Base-by-base conservation (phyloP, 2,113 vertebrate species). In the Puffinus mauretanicus region DNA sequence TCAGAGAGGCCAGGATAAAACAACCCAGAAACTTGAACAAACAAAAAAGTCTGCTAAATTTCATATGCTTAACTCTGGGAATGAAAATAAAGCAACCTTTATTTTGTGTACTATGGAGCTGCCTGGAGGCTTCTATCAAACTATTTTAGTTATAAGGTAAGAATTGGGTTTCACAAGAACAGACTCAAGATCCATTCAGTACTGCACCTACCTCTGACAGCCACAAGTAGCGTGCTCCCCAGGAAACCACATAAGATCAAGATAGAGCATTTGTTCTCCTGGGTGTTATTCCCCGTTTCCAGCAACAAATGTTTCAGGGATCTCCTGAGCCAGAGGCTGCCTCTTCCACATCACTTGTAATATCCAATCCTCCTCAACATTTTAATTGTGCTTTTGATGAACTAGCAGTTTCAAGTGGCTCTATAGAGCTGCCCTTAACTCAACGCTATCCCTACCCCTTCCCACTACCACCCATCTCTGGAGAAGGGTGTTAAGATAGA, bases 41-140 rank as follows among this genome's bases (percentile, higher is more conserved):
- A 92, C 91, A 95, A 92, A 90, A 95, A 54, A 78, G 72, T 84
- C 69, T 97, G 94, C 93, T 96, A 96, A 89, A 97, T 96, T 96
- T 95, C 81, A 88, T 89, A 64, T 88, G 76, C 81, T 93, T 86
- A 91, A 96, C 60, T 87, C 83, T 73, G 81, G 16, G 64, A 96
- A 93, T 66, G 60, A 97, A 97, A 95, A 96, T 66, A 92, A 88
- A 90, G 67, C 82, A 91, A 80, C 73, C 29, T 92, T 91, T 79
- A 76, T 79, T 90, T 94, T 93, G 73, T 86, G 70, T 92, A 77
- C 93, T 93, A 51, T 22, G 25, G 44, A 67, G 18, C 21, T 83
- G 25, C n/a, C 52, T 71, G 42, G 29, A 86, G 19, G 20, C 21
- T 81, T 65, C 11, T 8, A 81, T 22, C 26, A 49, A 73, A 57